Base-by-base conservation (phyloP, 2,888 invertebrate species). In the Ptychoptera albimana region DNA sequence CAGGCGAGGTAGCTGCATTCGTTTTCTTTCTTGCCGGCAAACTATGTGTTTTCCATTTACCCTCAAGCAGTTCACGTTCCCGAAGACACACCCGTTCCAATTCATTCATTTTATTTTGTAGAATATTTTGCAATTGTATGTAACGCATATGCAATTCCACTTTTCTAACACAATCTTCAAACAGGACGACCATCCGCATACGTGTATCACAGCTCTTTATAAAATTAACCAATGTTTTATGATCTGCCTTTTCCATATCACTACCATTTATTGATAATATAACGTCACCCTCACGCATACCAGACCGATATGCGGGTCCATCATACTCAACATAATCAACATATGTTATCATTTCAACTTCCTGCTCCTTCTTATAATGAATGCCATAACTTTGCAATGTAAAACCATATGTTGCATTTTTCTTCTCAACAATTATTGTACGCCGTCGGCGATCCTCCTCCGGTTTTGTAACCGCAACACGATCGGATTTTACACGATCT, bases 331-430 rank as follows among this genome's bases (percentile, higher is more conserved):
- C 92, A 61, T 91, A 92, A 60, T 97, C 96, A 39, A 96, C 93
- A 60, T 96, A 97, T 0, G 94, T 96, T 46, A 96, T 88, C 71
- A 93, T 84, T 65, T 97, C 94, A 47, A 93, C 85, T 62, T 92
- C 91, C 60, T 87, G 83, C 55, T 88, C 91, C 68, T 83, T 81
- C 60, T 89, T 89, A 63, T 94, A 92, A 60, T 93, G 92, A 48
- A 96, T 93, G 32, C 94, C 94, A 61, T 96, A 96, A 55, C 93
- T 94, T 75, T 96, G 94, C 35, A 96, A 70, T 0, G 94, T 94
- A 66, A 96, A 96, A 11, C 96, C 96, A 62, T 88, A 96, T 30
- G 85, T 85, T 38, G 83, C 83, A 61, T 83, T 85, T 60, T 81
- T 84, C 67, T 87, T 86, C 63, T 92, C 89, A 6, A 89, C 81